Evolutionary conservation across 1,140 invertebrate species (phyloP), one percentile per base, ranked within the genome.

Genomic region (Mesaphorura yosii): DNA sequence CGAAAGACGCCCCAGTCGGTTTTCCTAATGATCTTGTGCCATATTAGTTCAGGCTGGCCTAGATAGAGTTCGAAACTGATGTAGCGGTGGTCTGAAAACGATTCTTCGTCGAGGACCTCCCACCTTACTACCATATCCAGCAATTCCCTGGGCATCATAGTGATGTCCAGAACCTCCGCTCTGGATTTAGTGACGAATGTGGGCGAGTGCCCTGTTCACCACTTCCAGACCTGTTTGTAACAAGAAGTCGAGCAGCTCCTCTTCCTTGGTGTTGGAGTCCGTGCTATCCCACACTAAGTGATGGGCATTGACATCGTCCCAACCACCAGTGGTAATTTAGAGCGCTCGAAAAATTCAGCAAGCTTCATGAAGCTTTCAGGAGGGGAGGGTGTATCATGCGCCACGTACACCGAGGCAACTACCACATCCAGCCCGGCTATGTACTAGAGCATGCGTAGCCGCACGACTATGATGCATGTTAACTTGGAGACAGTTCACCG

Each of bases 231-330:
- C 20, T 1, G 17, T 39, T 15, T 26, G 19, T 7, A 40, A 23
- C 3, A 59, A 4, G 31, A 41, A 59, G 19, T 59, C 48, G 1
- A 51, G 26, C 2, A 59, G 48, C 2, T 40, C 17, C 6, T 39
- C 48, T 1, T 53, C 57, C n/a, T 53, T 46, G 2, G 19, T 7
- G 29, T 59, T 59, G 23, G 3, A 37, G 44, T 58, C 42, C 3
- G 28, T n/a, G 37, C 51, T 50, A 23, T 52, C 57, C 57, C 52
- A 58, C 4, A 38, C 14, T 10, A 34, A 14, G 39, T 58, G 51
- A 37, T 58, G 57, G 6, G 57, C 34, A 28, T 58, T 58, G 23
- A 48, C 48, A 44, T 58, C 57, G 12, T 28, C 1, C 46, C 57
- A 6, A 58, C 17, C 1, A 58, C 14, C 23, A 58, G 26, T 6